A percentile compares a stretch with the other conserved stretches of the same genome.
Conservation (phyloP, 2,113 vertebrate genomes). For the Gasterosteus aculeatus region DNA sequence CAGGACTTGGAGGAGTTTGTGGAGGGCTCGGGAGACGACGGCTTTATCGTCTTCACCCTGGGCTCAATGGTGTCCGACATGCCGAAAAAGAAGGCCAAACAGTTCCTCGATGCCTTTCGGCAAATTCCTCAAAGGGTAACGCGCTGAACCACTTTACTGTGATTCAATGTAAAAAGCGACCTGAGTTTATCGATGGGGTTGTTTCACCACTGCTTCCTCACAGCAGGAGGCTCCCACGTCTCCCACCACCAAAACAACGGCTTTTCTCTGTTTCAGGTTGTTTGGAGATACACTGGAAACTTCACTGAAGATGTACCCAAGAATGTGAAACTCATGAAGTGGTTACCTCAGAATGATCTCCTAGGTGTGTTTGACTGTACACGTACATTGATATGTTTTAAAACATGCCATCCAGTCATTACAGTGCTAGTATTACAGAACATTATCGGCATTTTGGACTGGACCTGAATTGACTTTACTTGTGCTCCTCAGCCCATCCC, state of each 20-base stretch:
- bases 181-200: not conserved
- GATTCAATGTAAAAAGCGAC: not conserved
- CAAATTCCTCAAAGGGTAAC: conserved; percentile 91
- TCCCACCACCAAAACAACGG: not conserved
- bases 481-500: conserved; percentile 84
- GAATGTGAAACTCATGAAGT: conserved; percentile 90
- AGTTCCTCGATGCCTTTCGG: conserved; percentile 87
- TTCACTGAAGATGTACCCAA: conserved; percentile 80
- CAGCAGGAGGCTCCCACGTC: not conserved
- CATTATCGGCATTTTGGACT: not conserved
- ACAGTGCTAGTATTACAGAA: not conserved
- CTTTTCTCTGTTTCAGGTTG: conserved; percentile 80
- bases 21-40: conserved; percentile 91
- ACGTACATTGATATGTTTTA: not conserved
- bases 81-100: conserved; percentile 83
- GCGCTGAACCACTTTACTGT: not conserved
- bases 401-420: not conserved
- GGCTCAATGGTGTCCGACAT: conserved; percentile 92
- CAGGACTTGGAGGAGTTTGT: conserved; percentile 92
- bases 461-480: not conserved
- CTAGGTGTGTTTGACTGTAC: conserved; percentile 81
- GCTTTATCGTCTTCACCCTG: conserved; percentile 92
- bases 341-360: conserved; percentile 96
- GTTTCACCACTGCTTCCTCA: not conserved
- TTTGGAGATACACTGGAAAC: conserved; percentile 90